Evolutionary conservation across 37 sponge, comb jelly and placozoan genomes (phyloP).

Genomic region (Ianthella basta): DNA sequence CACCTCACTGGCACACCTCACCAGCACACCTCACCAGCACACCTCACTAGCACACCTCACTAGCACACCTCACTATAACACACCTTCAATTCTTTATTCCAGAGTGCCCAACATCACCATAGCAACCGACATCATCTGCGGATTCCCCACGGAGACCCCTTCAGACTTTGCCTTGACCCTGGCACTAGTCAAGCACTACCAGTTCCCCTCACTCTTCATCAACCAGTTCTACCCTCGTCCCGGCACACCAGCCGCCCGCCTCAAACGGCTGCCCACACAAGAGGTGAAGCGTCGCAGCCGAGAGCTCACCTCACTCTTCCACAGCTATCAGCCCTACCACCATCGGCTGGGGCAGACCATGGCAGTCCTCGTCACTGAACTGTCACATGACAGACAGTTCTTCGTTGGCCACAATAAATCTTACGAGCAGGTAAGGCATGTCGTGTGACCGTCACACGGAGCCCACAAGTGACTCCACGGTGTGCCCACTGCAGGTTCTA

Average conservation of each 20-base stretch:
- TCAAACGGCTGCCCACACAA: constrained; percentile 91
- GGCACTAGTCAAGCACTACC: constrained; percentile 69
- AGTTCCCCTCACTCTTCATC: constrained; percentile 97
- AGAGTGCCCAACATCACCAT: constrained; percentile 96
- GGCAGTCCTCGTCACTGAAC: constrained; percentile 85
- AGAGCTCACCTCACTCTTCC: constrained; percentile 68
- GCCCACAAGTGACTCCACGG: not conserved
- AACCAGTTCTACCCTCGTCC: constrained; percentile 99
- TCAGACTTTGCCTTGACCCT: constrained; percentile 88
- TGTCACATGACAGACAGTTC: constrained; percentile 76
- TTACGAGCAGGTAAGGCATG: constrained; percentile 83
- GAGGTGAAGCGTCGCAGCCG: constrained; percentile 60
- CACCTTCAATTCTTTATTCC: not conserved
- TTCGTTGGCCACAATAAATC: constrained; percentile 96
- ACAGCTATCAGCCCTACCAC: constrained; percentile 83
- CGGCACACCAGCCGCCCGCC: constrained; percentile 95
- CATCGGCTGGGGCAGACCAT: constrained; percentile 68
- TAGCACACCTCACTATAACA: too few relatives aligned
- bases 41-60: too few relatives aligned
- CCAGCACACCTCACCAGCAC: too few relatives aligned
- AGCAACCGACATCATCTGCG: constrained; percentile 99
- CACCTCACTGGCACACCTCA: too few relatives aligned
- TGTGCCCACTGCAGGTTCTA: constrained; percentile 58
- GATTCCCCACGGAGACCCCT: constrained; percentile 94
- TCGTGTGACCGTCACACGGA: not conserved